These are phyloP conservation scores for Tetraodon nigroviridis DNA, from an alignment of 2,113 vertebrate genomes.

Conservation along the genomic window DNA sequence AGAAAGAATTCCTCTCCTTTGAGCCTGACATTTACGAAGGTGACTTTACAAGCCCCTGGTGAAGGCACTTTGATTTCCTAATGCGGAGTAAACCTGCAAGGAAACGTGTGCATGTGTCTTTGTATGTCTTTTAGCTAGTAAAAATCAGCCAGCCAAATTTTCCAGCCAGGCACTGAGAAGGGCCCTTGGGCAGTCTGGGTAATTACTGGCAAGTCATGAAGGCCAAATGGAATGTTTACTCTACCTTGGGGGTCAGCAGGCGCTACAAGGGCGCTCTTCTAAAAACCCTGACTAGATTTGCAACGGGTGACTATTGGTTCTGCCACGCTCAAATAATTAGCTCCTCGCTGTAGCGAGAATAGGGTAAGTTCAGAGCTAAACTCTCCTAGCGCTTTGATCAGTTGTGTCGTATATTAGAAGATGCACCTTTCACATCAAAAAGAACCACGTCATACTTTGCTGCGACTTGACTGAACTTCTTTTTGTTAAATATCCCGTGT, in stretches of 20 bases:
- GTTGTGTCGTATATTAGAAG: background rate
- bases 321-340: conserved; percentile 49
- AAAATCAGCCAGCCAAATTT: conserved; percentile 20
- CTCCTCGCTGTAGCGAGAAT: conserved; percentile 21
- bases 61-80: conserved; percentile 33
- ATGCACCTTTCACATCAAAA: background rate
- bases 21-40: conserved; percentile 30
- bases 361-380: conserved; percentile 14
- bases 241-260: conserved; percentile 64
- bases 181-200: conserved; percentile 67
- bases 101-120: conserved; percentile 53
- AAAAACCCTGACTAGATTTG: conserved; percentile 59
- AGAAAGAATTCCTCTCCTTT: conserved; percentile 22
- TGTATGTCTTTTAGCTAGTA: conserved; percentile 55
- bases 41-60: conserved; percentile 40
- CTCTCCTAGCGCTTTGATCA: conserved; percentile 13
- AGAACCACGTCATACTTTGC: conserved; percentile 1
- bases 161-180: conserved; percentile 24
- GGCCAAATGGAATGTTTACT: conserved; percentile 76
- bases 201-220: conserved; percentile 75
- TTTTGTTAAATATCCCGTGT: conserved; percentile 16
- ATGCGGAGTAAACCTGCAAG: conserved; percentile 36
- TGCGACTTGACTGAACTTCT: background rate
- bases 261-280: conserved; percentile 48
- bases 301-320: conserved; percentile 56